A percentile compares a stretch with the other conserved stretches of the same genome.
Evolutionary conservation across 1,140 invertebrate species (phyloP).

Genomic region (Scaptodrosophila lebanonensis): DNA sequence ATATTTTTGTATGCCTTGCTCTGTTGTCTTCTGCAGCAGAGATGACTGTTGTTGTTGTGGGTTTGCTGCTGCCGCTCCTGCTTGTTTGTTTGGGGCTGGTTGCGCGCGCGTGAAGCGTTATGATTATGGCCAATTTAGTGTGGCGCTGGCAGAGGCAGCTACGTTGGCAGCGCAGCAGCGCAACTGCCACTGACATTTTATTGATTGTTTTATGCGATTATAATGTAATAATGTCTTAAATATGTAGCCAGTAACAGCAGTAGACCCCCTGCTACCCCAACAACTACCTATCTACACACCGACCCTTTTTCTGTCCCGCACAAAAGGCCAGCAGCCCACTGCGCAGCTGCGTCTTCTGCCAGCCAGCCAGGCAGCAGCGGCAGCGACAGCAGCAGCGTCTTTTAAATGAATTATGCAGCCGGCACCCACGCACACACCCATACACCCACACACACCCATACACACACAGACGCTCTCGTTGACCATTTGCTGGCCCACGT

Average conservation of each 20-base stretch:
- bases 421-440: not conserved
- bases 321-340: constrained; percentile 28
- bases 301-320: not conserved
- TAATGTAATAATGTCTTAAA: constrained; percentile 76
- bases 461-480: constrained; percentile 6
- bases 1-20: no score
- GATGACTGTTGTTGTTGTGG: not conserved
- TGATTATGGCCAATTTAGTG: constrained; percentile 53
- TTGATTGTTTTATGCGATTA: constrained; percentile 77
- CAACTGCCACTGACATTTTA: constrained; percentile 60
- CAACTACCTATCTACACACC: not conserved
- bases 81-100: not conserved
- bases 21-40: no score
- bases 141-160: constrained; percentile 1
- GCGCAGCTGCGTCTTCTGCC: constrained; percentile 63
- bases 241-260: constrained; percentile 40
- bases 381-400: constrained; percentile 18
- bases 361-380: constrained; percentile 2
- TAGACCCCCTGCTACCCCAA: constrained; percentile 1
- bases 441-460: constrained; percentile 8
- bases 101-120: constrained; percentile 9
- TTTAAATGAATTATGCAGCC: constrained; percentile 43
- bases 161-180: constrained; percentile 18
- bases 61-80: not conserved
- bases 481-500: constrained; percentile 33